Evolutionary conservation across 2,797 vertebrate species (phyloP).

Genomic region (Phoxinus dragarum): DNA sequence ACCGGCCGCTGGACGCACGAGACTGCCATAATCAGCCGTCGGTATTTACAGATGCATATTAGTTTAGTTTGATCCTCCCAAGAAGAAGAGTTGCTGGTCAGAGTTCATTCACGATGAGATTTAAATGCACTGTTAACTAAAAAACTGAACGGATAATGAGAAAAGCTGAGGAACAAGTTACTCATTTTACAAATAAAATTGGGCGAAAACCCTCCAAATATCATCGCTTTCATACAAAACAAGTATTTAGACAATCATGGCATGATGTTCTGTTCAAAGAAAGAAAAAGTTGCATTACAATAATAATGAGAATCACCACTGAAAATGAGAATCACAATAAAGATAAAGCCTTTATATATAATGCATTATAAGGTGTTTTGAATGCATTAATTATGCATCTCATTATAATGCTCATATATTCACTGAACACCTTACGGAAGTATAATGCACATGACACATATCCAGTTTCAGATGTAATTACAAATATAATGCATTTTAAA

Average conservation of each 20-base stretch:
- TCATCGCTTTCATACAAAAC: no score
- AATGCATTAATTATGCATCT: no score
- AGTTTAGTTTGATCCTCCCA: not conserved
- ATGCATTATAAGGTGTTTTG: no score
- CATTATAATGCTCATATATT: no score
- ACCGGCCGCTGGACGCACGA: slow-evolving; percentile 32
- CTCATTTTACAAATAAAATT: no score
- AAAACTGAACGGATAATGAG: no score
- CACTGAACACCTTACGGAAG: no score
- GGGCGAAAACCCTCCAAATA: no score
- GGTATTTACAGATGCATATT: slow-evolving; percentile 12
- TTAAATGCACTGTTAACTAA: not conserved
- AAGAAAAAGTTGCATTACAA: not conserved
- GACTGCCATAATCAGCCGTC: no score
- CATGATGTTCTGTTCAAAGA: not conserved
- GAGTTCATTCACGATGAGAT: not conserved
- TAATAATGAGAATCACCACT: not conserved
- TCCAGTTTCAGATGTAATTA: not conserved
- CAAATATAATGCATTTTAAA: not conserved
- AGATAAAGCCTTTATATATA: not conserved
- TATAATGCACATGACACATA: not conserved
- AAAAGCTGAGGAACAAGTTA: not conserved
- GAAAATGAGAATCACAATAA: not conserved
- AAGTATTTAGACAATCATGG: not conserved
- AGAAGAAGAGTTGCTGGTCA: not conserved